Conservation (phyloP, 2,113 vertebrate species). For the Ceyx cyanopectus region DNA sequence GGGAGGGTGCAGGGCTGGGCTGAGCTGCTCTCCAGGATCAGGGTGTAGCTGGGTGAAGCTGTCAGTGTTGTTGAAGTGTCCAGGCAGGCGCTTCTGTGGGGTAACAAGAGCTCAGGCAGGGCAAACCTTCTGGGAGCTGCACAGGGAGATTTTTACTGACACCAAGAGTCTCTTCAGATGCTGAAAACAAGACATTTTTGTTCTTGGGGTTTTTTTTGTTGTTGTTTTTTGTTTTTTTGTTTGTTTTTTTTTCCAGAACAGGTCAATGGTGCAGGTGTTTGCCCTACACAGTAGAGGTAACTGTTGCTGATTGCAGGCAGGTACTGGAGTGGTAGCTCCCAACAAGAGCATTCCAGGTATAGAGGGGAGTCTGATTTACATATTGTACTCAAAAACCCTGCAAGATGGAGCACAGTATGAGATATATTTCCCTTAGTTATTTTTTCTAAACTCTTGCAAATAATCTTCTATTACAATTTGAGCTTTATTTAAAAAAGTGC, state of each 20-base stretch:
- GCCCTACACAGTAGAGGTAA: not conserved
- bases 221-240: too few species aligned
- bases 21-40: not conserved
- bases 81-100: not conserved
- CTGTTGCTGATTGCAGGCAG: not conserved
- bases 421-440: conserved; percentile 21
- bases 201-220: not conserved
- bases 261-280: not conserved
- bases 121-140: not conserved
- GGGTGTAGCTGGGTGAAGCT: accelerated
- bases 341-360: not conserved
- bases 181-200: not conserved
- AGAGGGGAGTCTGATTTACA: not conserved
- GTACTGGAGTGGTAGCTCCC: not conserved
- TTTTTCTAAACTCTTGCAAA: not conserved
- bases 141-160: not conserved
- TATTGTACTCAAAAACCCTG: not conserved
- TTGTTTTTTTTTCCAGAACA: not conserved
- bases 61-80: not conserved
- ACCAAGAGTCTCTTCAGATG: not conserved
- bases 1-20: not conserved
- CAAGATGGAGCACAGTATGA: not conserved
- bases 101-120: not conserved
- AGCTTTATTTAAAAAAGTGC: conserved; percentile 43
- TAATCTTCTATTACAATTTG: not conserved